Percentiles rank a stretch among this genome's conserved stretches.
phyloP scores from a whole-genome alignment of 2,888 invertebrate species.

The Tachystola acroxantha region DNA sequence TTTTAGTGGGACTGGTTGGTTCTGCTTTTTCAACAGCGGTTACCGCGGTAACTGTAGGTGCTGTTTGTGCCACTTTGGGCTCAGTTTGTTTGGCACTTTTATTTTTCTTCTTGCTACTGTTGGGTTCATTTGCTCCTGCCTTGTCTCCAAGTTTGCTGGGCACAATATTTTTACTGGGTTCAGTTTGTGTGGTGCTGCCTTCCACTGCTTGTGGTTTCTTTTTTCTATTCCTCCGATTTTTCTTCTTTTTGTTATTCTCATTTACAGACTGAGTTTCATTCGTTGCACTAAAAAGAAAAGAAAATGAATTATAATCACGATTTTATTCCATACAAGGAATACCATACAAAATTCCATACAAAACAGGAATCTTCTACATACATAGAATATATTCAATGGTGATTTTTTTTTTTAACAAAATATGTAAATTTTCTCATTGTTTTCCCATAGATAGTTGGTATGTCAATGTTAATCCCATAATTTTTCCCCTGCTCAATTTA shows the following conservation, averaged over 20 bases:
- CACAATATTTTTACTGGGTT: constrained; percentile 11
- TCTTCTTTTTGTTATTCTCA: constrained; percentile 23
- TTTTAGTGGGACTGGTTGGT: constrained; percentile 23
- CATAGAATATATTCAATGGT: too few relatives aligned
- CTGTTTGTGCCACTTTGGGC: background rate
- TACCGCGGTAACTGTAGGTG: background rate
- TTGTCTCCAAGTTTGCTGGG: constrained; percentile 10
- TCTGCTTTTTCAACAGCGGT: constrained; percentile 9
- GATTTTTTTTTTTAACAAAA: too few relatives aligned
- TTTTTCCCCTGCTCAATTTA: too few relatives aligned
- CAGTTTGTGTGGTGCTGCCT: constrained; percentile 2
- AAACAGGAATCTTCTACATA: too few relatives aligned
- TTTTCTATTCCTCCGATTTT: constrained; percentile 35
- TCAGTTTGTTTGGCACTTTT: constrained; percentile 8
- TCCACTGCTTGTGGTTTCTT: constrained; percentile 22
- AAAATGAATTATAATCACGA: background rate
- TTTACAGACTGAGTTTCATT: constrained; percentile 1
- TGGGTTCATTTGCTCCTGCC: constrained; percentile 15
- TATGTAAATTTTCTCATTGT: too few relatives aligned
- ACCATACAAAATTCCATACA: too few relatives aligned
- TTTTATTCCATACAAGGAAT: background rate
- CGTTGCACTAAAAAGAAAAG: constrained; percentile 2
- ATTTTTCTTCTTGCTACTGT: constrained; percentile 30
- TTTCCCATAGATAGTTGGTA: too few relatives aligned
- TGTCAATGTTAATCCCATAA: too few relatives aligned